These are phyloP conservation scores for Chelonus formosanus DNA, from an alignment of 2,888 invertebrate genomes.

Conservation along the genomic window DNA sequence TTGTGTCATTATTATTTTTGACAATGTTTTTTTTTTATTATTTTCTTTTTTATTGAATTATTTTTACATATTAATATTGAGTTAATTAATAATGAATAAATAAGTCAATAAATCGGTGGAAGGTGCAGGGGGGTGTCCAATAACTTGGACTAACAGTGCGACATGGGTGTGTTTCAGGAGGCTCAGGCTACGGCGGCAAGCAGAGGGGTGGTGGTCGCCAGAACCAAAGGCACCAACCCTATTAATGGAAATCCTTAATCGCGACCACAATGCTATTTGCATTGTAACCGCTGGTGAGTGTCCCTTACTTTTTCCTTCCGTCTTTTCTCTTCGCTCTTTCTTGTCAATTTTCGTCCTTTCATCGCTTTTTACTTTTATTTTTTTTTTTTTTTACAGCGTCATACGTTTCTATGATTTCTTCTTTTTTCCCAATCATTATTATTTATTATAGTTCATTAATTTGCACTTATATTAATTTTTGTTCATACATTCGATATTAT, in stretches of 20 bases:
- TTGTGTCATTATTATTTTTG: no score
- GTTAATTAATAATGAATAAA: background rate
- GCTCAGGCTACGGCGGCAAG: slow-evolving; percentile 82
- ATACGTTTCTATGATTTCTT: no score
- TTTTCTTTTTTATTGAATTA: no score
- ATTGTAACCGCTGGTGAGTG: slow-evolving; percentile 64
- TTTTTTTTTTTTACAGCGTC: slow-evolving; percentile 22
- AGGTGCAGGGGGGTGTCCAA: slow-evolving; percentile 39
- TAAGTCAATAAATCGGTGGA: slow-evolving; percentile 28
- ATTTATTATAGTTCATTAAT: no score
- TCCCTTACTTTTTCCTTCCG: slow-evolving; percentile 47
- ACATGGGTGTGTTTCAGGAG: slow-evolving; percentile 66
- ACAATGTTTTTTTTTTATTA: no score
- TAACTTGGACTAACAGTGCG: slow-evolving; percentile 54
- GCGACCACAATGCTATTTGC: slow-evolving; percentile 60
- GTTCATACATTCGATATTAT: no score
- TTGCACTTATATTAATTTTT: no score
- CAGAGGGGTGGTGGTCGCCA: slow-evolving; percentile 76
- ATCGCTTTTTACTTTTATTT: slow-evolving; percentile 17
- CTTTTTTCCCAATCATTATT: no score
- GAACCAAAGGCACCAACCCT: slow-evolving; percentile 90
- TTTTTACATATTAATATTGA: no score
- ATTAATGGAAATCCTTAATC: slow-evolving; percentile 69
- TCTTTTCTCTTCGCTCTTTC: slow-evolving; percentile 31
- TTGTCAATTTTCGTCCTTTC: background rate